A percentile compares a stretch with the other conserved stretches of the same genome.
These are phyloP conservation scores for Anguilla obscura DNA, from an alignment of 2,797 vertebrate species.

Conservation along the genomic window DNA sequence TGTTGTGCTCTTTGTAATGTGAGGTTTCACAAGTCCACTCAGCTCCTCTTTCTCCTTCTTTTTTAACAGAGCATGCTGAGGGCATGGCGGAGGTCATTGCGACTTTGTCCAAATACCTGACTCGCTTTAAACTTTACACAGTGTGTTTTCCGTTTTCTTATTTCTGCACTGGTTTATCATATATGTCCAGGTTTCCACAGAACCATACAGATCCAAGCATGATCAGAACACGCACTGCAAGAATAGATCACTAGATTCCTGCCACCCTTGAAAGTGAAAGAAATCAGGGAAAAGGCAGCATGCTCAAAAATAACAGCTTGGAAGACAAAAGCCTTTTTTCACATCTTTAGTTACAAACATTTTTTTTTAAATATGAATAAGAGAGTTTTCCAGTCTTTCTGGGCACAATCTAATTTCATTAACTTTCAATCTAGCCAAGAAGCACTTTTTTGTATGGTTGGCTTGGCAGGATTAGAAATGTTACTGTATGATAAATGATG, in stretches of 20 bases:
- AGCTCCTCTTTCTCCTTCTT: not conserved
- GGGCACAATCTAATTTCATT: not conserved
- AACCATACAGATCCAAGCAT: not conserved
- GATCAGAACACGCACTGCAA: not conserved
- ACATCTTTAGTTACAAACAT: not conserved
- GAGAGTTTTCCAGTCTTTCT: not conserved
- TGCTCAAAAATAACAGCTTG: not conserved
- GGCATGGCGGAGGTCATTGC: not conserved
- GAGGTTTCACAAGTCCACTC: not conserved
- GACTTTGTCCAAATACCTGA: not conserved
- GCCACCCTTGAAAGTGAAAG: not conserved
- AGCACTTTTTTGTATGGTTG: not conserved
- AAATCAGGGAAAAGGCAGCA: not conserved
- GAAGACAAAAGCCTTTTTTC: not conserved
- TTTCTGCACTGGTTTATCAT: not conserved
- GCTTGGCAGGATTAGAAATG: not conserved
- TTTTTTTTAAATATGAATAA: not conserved
- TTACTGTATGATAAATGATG: not conserved
- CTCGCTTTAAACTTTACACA: not conserved
- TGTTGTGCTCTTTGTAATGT: not conserved
- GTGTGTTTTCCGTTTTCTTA: not conserved
- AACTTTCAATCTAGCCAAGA: not conserved
- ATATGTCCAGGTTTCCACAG: not conserved
- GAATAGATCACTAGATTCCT: not conserved
- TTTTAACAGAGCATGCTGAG: not conserved